Evolutionary conservation across 1,140 invertebrate species (phyloP), one percentile per base, ranked within the genome.

Genomic region (Neodiprion lecontei): DNA sequence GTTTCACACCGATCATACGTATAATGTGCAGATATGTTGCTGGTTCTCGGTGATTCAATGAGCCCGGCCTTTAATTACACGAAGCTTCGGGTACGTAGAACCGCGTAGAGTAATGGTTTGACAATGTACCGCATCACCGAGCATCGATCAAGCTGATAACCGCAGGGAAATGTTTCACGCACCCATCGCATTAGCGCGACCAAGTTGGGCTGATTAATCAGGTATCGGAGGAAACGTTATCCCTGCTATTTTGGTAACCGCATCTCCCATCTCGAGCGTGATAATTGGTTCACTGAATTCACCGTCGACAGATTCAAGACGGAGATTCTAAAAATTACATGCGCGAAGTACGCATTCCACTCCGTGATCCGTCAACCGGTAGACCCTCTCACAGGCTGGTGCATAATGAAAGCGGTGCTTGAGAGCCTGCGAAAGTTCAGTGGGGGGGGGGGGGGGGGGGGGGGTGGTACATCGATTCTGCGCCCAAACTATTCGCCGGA

Each of bases 61-160:
- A 61, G 4, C 53, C 9, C 53, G 5, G 53, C 8, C n/a, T 17
- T 17, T 61, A 9, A 61, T 61, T 61, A 61, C 53, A 8, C 53
- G 53, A 61, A 61, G 53, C 11, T 61, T 17, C n/a, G 53, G 53
- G 4, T 61, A 61, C 53, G n/a, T 61, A 4, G 53, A 17, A 12
- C n/a, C 53, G 53, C 9, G 53, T 17, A 61, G 11, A 14, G 28
- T 40, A 61, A 61, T 61, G 53, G 53, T 17, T 61, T 61, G 53
- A 61, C 53, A 61, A 61, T 61, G 9, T 7, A 61, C 11, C 53
- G 53, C 53, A 14, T 61, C 53, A 61, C 53, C 53, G 53, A 17
- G 53, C 53, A 61, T 61, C 53, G 53, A 61, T 61, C 53, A 61
- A 61, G 53, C 53, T 17, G 53, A 61, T 61, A 61, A 61, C 53